Base-by-base conservation (phyloP, 1,140 invertebrate species). In the Orchesella cincta region DNA sequence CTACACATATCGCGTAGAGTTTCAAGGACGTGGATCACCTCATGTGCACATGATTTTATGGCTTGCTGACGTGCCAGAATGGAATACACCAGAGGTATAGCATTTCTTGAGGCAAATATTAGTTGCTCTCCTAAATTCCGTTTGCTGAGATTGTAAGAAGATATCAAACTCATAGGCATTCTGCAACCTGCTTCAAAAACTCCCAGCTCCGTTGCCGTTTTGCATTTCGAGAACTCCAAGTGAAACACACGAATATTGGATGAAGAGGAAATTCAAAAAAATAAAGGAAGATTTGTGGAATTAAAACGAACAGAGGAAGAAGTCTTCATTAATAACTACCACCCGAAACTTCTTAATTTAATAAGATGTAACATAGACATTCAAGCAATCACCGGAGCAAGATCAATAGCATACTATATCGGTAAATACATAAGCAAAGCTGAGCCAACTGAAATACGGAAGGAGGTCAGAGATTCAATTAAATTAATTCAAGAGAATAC, bases 391-490 rank as follows among this genome's bases (percentile, higher is more conserved):
- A 46, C 54, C 23, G 23, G 12, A 20, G 64, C 64, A 85, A 84
- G 67, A 83, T 83, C 1, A 79, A 84, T 87, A 29, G 84, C 83
- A 12, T 84, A 83, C 73, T 86, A 86, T 80, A 81, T 86, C 34
- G 83, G 84, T 20, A 86, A 86, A 76, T 86, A 86, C 73, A 78
- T 83, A 12, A 82, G 83, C 16, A 86, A 86, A 83, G 33, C 77
- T 31, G 85, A 86, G 83, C 84, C 85, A 20, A 73, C 73, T 18
- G 78, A 74, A 51, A 18, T 84, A n/a, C 75, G 79, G 82, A 28
- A 29, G 51, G 79, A 78, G 70, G 67, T 85, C 34, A 72, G 78
- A 31, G 72, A 84, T 75, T 83, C 81, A 26, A 83, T 85, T 33
- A 74, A 73, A 76, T 67, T 82, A 78, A 82, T 83, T 33, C 8